A percentile compares a stretch with the other conserved stretches of the same genome.
phyloP scores from a whole-genome alignment of 2,888 invertebrate species.

The Lasioglossum vierecki region DNA sequence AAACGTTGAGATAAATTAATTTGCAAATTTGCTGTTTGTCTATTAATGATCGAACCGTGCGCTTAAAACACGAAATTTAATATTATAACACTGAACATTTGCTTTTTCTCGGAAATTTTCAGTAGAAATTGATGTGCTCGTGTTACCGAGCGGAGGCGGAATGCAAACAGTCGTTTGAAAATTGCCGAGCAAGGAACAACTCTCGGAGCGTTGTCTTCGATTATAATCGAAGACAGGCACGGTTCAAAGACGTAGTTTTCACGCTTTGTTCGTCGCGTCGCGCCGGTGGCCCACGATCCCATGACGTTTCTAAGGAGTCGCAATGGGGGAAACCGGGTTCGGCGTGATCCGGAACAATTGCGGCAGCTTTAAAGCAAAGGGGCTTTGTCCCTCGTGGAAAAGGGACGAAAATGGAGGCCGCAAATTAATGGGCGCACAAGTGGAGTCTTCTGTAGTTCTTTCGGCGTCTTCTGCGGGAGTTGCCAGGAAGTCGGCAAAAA shows the following conservation, averaged over 20 bases:
- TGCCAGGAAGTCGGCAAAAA: conserved; percentile 56
- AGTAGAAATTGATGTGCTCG: background rate
- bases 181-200: background rate
- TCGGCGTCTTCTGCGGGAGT: conserved; percentile 47
- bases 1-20: too few species aligned
- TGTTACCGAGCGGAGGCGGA: background rate
- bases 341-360: conserved; percentile 33
- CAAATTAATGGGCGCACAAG: conserved; percentile 57
- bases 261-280: conserved; percentile 6
- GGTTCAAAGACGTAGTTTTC: conserved; percentile 12
- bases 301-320: background rate
- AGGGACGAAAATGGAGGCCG: conserved; percentile 31
- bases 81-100: too few species aligned
- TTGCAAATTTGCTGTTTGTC: too few species aligned
- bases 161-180: background rate
- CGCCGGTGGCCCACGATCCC: background rate
- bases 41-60: too few species aligned
- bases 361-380: conserved; percentile 26
- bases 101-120: background rate
- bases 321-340: background rate
- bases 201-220: background rate
- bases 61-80: too few species aligned
- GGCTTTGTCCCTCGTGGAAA: conserved; percentile 35
- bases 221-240: background rate
- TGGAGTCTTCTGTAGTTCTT: conserved; percentile 59